Evolutionary conservation across 2,113 vertebrate genomes (phyloP).

Genomic region (Neolamprologus kungweensis): DNA sequence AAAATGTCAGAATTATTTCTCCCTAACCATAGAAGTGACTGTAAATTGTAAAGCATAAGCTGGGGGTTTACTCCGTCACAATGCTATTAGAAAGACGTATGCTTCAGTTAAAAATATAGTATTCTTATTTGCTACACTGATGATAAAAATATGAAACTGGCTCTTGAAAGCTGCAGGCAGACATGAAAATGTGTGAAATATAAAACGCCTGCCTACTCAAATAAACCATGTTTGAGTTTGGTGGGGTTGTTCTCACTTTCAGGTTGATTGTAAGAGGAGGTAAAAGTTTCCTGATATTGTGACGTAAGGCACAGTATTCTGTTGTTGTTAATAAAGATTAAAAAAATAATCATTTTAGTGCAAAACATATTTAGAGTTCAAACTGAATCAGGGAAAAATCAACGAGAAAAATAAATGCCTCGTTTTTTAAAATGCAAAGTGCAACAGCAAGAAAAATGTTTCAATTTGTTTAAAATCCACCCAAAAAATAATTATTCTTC

Average conservation of each 20-base stretch:
- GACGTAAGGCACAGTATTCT: background rate
- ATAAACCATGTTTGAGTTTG: rapidly evolving
- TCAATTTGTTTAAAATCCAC: background rate
- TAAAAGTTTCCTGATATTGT: background rate
- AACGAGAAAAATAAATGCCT: rapidly evolving
- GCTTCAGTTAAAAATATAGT: background rate
- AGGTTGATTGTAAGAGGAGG: background rate
- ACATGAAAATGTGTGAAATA: background rate
- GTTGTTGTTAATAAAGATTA: background rate
- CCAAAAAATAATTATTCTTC: background rate
- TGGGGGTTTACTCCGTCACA: background rate
- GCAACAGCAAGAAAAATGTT: background rate
- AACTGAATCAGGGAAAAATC: background rate
- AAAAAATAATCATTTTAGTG: background rate
- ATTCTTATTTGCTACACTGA: background rate
- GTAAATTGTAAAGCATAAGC: background rate
- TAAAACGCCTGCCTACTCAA: background rate
- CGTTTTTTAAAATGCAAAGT: background rate
- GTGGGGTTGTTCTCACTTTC: background rate
- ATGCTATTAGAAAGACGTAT: background rate
- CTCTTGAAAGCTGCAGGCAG: background rate
- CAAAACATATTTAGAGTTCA: background rate
- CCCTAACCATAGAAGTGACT: background rate
- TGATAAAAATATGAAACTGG: background rate
- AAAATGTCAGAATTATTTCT: background rate